Evolutionary conservation across 2,888 invertebrate species (phyloP).

Genomic region (Pseudococcus viburni): DNA sequence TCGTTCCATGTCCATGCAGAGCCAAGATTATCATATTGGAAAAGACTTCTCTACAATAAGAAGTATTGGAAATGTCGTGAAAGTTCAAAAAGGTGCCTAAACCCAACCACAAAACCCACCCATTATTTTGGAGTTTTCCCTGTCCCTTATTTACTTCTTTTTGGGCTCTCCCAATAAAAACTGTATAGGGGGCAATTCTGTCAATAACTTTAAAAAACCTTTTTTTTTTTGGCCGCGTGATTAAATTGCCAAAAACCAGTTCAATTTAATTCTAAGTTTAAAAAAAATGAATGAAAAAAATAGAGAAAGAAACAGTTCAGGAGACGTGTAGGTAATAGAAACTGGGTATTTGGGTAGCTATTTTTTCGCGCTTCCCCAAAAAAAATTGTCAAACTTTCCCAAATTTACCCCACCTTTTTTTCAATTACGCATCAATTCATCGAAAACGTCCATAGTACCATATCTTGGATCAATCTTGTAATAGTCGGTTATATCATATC

Average conservation of each 20-base stretch:
- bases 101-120: slow-evolving; percentile 73
- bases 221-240: not conserved
- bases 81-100: too few relatives aligned
- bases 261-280: slow-evolving; percentile 16
- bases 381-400: not conserved
- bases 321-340: too few relatives aligned
- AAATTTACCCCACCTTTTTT: slow-evolving; percentile 69
- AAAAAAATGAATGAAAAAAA: too few relatives aligned
- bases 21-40: not conserved
- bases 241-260: slow-evolving; percentile 32
- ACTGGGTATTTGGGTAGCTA: too few relatives aligned
- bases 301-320: too few relatives aligned
- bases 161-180: slow-evolving; percentile 70
- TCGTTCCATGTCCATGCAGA: not conserved
- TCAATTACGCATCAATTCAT: slow-evolving; percentile 71
- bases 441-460: slow-evolving; percentile 72
- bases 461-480: slow-evolving; percentile 72
- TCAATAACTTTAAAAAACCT: slow-evolving; percentile 69
- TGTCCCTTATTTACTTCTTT: slow-evolving; percentile 69
- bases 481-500: slow-evolving; percentile 78
- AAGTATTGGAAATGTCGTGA: not conserved
- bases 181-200: slow-evolving; percentile 71
- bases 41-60: not conserved
- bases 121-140: slow-evolving; percentile 71
- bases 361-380: too few relatives aligned